Percentiles rank a stretch among this genome's conserved stretches.
phyloP scores from a whole-genome alignment of 1,140 invertebrate genomes.

The Caenorhabditis tropicalis region DNA sequence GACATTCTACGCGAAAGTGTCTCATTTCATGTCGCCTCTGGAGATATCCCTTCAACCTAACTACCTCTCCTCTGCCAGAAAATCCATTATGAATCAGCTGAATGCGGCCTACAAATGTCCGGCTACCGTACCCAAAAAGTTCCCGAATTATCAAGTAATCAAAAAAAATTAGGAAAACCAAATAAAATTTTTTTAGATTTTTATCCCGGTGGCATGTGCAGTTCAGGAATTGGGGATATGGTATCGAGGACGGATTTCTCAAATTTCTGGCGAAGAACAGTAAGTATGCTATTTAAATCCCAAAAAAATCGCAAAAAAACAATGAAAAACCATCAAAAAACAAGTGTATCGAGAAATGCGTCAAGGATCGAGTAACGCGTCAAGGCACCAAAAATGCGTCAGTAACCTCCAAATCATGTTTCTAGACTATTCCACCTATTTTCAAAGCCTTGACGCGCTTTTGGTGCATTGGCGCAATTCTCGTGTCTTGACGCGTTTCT shows the following conservation, averaged over 20 bases:
- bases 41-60: slow-evolving; percentile 20
- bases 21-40: slow-evolving; percentile 1
- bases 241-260: not conserved
- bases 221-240: slow-evolving; percentile 16
- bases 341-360: not conserved
- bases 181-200: not conserved
- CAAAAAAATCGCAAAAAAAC: no score
- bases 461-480: not conserved
- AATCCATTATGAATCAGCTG: slow-evolving; percentile 29
- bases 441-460: not conserved
- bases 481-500: no score
- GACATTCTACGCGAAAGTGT: not conserved
- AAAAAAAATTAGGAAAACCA: not conserved
- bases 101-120: not conserved
- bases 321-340: no score
- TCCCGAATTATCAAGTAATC: not conserved
- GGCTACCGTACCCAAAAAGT: not conserved
- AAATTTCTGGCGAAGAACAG: slow-evolving; percentile 2
- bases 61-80: slow-evolving; percentile 1
- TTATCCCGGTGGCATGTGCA: not conserved
- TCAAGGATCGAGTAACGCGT: not conserved
- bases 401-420: not conserved
- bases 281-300: no score
- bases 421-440: not conserved
- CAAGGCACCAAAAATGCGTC: not conserved